A percentile compares a stretch with the other conserved stretches of the same genome.
Evolutionary conservation across 1,140 invertebrate species (phyloP).

Genomic region (Drosophila paulistorum): DNA sequence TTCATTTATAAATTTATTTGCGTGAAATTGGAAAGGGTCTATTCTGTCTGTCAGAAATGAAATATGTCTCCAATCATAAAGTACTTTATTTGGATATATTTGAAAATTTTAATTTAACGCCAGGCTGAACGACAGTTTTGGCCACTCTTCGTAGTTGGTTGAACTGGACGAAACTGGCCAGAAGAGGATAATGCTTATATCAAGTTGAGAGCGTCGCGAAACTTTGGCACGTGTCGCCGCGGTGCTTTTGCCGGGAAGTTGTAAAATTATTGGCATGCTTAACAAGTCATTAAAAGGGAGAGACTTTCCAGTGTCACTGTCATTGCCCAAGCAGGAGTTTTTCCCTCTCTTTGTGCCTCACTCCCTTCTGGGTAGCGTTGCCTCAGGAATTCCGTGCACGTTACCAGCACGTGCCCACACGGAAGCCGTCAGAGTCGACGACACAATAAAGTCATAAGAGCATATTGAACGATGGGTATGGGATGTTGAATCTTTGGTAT

Average conservation of each 20-base stretch:
- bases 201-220: slow-evolving; percentile 59
- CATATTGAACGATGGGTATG: slow-evolving; percentile 48
- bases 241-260: slow-evolving; percentile 52
- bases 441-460: slow-evolving; percentile 52
- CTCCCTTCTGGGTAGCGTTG: slow-evolving; percentile 37
- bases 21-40: background rate
- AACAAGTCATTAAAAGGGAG: slow-evolving; percentile 70
- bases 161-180: slow-evolving; percentile 56
- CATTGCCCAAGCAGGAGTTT: slow-evolving; percentile 46
- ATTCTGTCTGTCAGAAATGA: slow-evolving; percentile 35
- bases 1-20: background rate
- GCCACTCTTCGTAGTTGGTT: slow-evolving; percentile 43
- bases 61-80: slow-evolving; percentile 63
- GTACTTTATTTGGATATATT: slow-evolving; percentile 12
- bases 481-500: slow-evolving; percentile 52
- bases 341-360: background rate
- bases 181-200: slow-evolving; percentile 10
- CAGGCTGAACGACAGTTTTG: slow-evolving; percentile 55
- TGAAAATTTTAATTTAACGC: slow-evolving; percentile 82
- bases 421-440: slow-evolving; percentile 36
- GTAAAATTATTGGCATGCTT: slow-evolving; percentile 80
- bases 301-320: slow-evolving; percentile 30
- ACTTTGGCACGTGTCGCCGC: slow-evolving; percentile 68
- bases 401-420: slow-evolving; percentile 70
- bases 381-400: slow-evolving; percentile 74